A percentile compares a stretch with the other conserved stretches of the same genome.
These are phyloP conservation scores for Tridacna crocea DNA, from an alignment of 2,888 invertebrate species.

Conservation along the genomic window DNA sequence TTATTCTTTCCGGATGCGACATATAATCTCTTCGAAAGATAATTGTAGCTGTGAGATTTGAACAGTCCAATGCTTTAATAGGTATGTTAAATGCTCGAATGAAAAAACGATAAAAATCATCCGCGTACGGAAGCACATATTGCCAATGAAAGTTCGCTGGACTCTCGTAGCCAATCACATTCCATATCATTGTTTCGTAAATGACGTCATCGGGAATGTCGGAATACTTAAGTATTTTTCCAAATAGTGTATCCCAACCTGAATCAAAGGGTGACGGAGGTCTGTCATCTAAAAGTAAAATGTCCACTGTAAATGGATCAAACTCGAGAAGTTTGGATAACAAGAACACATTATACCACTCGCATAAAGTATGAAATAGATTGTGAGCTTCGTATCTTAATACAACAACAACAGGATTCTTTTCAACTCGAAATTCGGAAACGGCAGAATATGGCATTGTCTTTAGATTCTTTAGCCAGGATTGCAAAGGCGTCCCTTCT, in stretches of 20 bases:
- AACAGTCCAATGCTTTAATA: conserved; percentile 42
- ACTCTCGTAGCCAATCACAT: conserved; percentile 60
- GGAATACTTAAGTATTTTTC: conserved; percentile 35
- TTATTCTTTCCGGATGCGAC: conserved; percentile 50
- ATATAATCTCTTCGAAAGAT: conserved; percentile 55
- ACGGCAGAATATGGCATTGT: conserved; percentile 10
- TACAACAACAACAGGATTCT: conserved; percentile 40
- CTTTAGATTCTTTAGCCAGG: conserved; percentile 37
- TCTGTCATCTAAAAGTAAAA: conserved; percentile 57
- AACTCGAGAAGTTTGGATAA: conserved; percentile 41
- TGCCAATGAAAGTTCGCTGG: conserved; percentile 56
- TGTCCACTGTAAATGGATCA: conserved; percentile 35
- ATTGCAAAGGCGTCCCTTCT: conserved; percentile 52
- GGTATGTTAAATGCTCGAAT: conserved; percentile 34
- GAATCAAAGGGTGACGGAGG: conserved; percentile 52
- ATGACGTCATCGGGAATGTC: conserved; percentile 31
- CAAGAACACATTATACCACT: conserved; percentile 58
- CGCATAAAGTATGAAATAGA: conserved; percentile 59
- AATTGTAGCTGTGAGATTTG: conserved; percentile 35
- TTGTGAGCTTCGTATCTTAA: conserved; percentile 60
- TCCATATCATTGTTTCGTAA: conserved; percentile 52
- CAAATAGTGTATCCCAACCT: conserved; percentile 52
- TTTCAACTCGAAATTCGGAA: background rate
- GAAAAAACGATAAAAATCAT: conserved; percentile 54
- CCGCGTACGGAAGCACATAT: conserved; percentile 31